A percentile compares a stretch with the other conserved stretches of the same genome.
Conservation (phyloP, 2,888 invertebrate species). For the Stenchaetothrips biformis region DNA sequence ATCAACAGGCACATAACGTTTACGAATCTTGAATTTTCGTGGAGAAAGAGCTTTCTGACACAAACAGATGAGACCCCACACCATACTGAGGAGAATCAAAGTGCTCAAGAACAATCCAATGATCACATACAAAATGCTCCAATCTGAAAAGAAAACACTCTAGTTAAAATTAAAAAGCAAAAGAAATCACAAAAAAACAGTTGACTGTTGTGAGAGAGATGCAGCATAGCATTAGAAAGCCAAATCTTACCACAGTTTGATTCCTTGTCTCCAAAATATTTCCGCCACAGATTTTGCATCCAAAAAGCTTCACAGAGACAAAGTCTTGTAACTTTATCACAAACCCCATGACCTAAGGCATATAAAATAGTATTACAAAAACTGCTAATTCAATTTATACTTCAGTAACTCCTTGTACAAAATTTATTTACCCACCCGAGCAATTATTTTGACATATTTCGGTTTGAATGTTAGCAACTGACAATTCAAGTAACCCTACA, state of each 20-base stretch:
- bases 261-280: constrained; percentile 61
- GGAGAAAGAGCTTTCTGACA: constrained; percentile 53
- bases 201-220: constrained; percentile 27
- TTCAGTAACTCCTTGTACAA: neutral
- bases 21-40: constrained; percentile 48
- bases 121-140: constrained; percentile 90
- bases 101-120: constrained; percentile 60
- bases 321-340: constrained; percentile 74
- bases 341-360: constrained; percentile 67
- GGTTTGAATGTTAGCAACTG: constrained; percentile 74
- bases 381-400: constrained; percentile 18
- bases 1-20: constrained; percentile 63
- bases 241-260: constrained; percentile 68
- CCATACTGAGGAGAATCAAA: constrained; percentile 57
- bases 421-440: constrained; percentile 53
- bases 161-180: constrained; percentile 29
- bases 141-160: constrained; percentile 55
- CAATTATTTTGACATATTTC: constrained; percentile 87
- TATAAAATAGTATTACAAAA: constrained; percentile 3
- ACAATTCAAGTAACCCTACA: constrained; percentile 63
- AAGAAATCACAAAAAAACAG: constrained; percentile 22
- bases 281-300: constrained; percentile 80
- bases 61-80: constrained; percentile 61
- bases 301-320: constrained; percentile 94
- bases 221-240: neutral